Conservation (phyloP, 2,888 invertebrate genomes). For the Eucera pruinosa region DNA sequence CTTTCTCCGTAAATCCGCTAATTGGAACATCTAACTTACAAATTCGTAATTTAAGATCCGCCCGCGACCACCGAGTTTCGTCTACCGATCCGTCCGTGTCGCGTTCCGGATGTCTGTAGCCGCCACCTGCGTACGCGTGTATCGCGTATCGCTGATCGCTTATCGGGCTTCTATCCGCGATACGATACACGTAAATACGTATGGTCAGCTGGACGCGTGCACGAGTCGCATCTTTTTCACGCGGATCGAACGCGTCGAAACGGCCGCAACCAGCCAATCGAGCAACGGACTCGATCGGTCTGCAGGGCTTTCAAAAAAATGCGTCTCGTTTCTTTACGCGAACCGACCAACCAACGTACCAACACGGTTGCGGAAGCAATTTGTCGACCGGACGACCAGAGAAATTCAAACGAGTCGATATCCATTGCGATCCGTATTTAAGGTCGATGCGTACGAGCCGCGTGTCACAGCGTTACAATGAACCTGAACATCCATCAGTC, state of each 20-base stretch:
- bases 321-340: background rate
- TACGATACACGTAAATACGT: too few species aligned
- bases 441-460: constrained; percentile 64
- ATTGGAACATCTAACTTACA: constrained; percentile 76
- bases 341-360: too few species aligned
- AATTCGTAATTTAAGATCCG: constrained; percentile 54
- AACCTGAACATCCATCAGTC: constrained; percentile 83
- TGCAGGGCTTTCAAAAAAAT: too few species aligned
- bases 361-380: too few species aligned
- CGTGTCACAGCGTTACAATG: constrained; percentile 77
- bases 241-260: too few species aligned
- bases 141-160: too few species aligned
- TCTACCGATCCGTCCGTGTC: background rate
- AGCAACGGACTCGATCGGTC: too few species aligned
- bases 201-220: too few species aligned
- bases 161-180: too few species aligned
- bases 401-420: constrained; percentile 32
- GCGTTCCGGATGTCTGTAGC: background rate
- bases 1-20: constrained; percentile 80
- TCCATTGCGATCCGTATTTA: constrained; percentile 56
- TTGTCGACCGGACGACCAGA: constrained; percentile 13
- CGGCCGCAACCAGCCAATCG: too few species aligned
- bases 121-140: background rate
- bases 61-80: constrained; percentile 10
- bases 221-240: too few species aligned